Evolutionary conservation across 2,888 invertebrate genomes (phyloP).

Genomic region (Standfussiana lucernea): DNA sequence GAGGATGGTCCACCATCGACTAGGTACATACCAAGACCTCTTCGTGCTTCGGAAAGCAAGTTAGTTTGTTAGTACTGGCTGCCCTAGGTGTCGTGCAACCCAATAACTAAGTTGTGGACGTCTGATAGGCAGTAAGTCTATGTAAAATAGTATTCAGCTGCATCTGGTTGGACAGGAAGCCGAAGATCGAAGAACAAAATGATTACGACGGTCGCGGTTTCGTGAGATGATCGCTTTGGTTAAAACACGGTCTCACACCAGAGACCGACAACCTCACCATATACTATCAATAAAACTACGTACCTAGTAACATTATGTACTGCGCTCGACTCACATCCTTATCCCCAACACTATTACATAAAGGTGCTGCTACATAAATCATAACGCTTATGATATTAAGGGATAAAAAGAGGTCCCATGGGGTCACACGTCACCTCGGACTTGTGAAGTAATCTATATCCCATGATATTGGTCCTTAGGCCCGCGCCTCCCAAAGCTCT

Average conservation of each 20-base stretch:
- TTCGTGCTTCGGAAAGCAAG: neutral
- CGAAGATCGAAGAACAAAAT: neutral
- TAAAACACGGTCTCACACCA: neutral
- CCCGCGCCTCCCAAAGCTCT: neutral
- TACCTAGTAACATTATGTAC: constrained; percentile 1
- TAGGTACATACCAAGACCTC: neutral
- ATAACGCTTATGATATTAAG: constrained; percentile 57
- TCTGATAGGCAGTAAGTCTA: neutral
- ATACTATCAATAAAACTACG: neutral
- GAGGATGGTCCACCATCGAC: neutral
- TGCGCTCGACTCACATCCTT: constrained; percentile 11
- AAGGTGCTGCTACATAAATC: constrained; percentile 55
- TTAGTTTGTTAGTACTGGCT: neutral
- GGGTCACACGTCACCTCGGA: constrained; percentile 46
- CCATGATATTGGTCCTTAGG: constrained; percentile 42
- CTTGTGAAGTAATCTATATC: constrained; percentile 55
- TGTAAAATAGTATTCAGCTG: neutral
- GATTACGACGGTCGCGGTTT: neutral
- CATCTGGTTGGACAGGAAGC: neutral
- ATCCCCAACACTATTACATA: constrained; percentile 22
- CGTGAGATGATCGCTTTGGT: neutral
- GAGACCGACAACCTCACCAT: neutral
- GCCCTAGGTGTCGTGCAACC: neutral
- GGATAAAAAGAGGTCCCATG: constrained; percentile 54
- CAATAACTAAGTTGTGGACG: neutral